Evolutionary conservation across 2,797 vertebrate genomes (phyloP), one percentile per base, ranked within the genome.

Genomic region (Ibycter americanus): DNA sequence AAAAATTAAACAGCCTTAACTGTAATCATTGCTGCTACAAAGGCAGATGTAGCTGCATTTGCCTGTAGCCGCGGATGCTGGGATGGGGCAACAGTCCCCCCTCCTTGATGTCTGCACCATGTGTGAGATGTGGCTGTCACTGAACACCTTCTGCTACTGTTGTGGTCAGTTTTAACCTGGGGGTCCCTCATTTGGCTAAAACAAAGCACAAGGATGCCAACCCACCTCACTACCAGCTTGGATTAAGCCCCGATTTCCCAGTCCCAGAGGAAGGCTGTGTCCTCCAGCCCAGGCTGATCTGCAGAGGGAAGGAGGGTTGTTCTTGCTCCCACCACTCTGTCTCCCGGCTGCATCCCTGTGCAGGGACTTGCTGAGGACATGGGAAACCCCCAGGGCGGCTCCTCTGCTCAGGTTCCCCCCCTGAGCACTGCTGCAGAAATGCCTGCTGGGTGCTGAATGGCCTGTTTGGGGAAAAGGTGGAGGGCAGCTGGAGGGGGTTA

Each of bases 391-490:
- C 16, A 2, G 6, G 15, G n/a, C 15, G 47, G 31, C 4, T 58
- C 6, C 27, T 20, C 58, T 58, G 18, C 83, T 90, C 23, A 2
- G 32, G 54, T 79, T 77, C 4, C 18, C 9, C 21, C 51, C 29
- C 21, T 1, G 2, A 44, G 15, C 27, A 5, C 17, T 0, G 2
- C 42, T 40, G 58, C 7, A 29, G 29, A 19, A 55, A 51, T 4
- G 29, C 20, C 7, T 21, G 6, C 17, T 0, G 16, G 0, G 34
- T 42, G 22, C 27, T 4, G 9, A n/a, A 32, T 1, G 8, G 5
- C 3, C 6, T 22, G 7, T 16, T 11, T 5, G 6, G 62, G 66
- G 59, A 59, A 66, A n/a, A 8, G 4, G 2, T 18, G 31, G 44
- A 77, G 26, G 17, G 63, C 15, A 34, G 34, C 40, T 12, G 40